Percentiles rank a stretch among this genome's conserved stretches.
Conservation (phyloP, 2,113 vertebrate species). For the Stictonetta naevosa region DNA sequence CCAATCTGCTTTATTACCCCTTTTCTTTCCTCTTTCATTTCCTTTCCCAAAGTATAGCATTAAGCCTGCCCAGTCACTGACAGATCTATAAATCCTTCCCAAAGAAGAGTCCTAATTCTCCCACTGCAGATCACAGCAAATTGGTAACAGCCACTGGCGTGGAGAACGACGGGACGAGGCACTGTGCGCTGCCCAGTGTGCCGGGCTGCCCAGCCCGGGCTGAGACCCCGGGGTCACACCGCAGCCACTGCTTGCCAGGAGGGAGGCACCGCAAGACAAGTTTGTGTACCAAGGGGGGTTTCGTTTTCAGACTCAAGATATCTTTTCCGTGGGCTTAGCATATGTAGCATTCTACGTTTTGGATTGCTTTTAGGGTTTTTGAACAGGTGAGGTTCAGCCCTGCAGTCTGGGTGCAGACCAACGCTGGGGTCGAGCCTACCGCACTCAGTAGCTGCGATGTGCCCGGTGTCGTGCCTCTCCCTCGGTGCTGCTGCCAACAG, state of each 20-base stretch:
- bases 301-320: background rate
- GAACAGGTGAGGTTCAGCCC: background rate
- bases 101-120: background rate
- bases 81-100: background rate
- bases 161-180: background rate
- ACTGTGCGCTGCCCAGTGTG: background rate
- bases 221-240: rapidly evolving
- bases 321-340: background rate
- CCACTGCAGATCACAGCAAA: background rate
- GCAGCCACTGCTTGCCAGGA: background rate
- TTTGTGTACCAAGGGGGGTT: background rate
- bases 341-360: background rate
- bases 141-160: background rate
- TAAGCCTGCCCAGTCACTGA: background rate
- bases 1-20: background rate
- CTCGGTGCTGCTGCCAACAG: background rate
- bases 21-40: constrained; percentile 18
- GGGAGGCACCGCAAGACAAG: background rate
- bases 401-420: background rate
- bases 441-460: background rate
- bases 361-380: background rate
- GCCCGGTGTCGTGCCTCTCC: background rate
- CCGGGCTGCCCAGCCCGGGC: background rate
- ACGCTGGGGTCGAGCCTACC: rapidly evolving
- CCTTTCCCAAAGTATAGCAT: background rate